These are phyloP conservation scores for Helicoverpa armigera DNA, from an alignment of 1,140 invertebrate genomes.

Conservation along the genomic window DNA sequence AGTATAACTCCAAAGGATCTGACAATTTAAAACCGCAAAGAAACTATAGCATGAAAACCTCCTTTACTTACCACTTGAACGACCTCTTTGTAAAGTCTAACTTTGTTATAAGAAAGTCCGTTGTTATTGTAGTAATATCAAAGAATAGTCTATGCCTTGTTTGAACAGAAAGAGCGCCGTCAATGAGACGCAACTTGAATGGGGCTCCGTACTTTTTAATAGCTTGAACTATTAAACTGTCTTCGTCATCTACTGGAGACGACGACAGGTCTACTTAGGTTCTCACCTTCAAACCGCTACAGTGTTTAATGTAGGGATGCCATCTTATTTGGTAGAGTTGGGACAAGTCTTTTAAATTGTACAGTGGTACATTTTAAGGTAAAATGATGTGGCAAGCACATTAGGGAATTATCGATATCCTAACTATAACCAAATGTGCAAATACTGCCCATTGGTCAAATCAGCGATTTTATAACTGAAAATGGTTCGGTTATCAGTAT, in stretches of 20 bases:
- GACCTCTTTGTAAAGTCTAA: neutral
- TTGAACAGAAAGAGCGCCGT: conserved; percentile 56
- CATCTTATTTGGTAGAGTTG: neutral
- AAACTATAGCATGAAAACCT: neutral
- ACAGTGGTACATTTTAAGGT: too few species aligned
- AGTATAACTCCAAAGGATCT: too few species aligned
- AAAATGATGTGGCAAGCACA: too few species aligned
- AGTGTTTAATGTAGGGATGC: neutral
- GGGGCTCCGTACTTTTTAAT: conserved; percentile 65
- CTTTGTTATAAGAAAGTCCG: conserved; percentile 34
- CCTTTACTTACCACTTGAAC: neutral
- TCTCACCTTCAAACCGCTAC: conserved; percentile 21
- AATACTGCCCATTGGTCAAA: too few species aligned
- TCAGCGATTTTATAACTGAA: too few species aligned
- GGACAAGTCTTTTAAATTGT: neutral
- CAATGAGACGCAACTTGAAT: conserved; percentile 65
- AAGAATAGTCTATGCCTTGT: conserved; percentile 3
- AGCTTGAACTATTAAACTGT: conserved; percentile 64
- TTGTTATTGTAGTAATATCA: neutral
- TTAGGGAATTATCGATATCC: too few species aligned
- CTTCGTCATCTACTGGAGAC: conserved; percentile 47
- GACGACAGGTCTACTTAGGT: conserved; percentile 16
- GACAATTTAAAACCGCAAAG: neutral
- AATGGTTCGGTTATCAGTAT: too few species aligned
- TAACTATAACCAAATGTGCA: too few species aligned